Conservation (phyloP, 2,113 vertebrate genomes). For the Phylloscopus trochilus region DNA sequence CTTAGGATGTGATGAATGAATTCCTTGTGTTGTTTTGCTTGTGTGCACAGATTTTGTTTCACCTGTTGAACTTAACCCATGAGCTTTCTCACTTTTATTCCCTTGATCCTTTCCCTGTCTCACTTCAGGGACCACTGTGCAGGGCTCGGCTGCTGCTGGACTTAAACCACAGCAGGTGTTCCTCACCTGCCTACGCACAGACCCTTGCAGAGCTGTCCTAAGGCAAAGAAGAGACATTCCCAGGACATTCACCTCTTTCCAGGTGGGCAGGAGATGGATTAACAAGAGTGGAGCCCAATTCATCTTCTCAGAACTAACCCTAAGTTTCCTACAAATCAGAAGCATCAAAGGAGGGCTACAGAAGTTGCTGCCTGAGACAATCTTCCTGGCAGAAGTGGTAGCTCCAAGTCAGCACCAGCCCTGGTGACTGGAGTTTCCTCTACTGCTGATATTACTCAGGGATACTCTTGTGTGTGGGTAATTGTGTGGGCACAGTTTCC, state of each 20-base stretch:
- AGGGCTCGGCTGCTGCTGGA: neutral
- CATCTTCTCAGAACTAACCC: neutral
- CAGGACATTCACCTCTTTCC: neutral
- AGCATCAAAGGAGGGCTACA: neutral
- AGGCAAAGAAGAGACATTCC: neutral
- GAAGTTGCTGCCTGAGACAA: neutral
- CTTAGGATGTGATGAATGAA: neutral
- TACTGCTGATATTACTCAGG: neutral
- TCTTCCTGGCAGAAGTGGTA: neutral
- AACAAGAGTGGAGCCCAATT: neutral
- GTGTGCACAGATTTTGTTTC: neutral
- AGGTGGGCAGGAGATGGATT: neutral
- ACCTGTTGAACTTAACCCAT: neutral
- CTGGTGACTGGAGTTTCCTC: neutral
- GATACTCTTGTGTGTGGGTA: rapidly evolving
- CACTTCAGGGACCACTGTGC: neutral
- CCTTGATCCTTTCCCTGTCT: neutral
- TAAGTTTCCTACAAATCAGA: neutral
- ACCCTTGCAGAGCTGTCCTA: neutral
- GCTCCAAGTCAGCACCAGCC: neutral
- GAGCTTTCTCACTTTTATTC: neutral
- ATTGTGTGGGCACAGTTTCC: neutral
- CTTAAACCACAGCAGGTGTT: neutral
- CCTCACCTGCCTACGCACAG: rapidly evolving
- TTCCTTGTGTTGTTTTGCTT: neutral